These are phyloP conservation scores for Acanthosoma haemorrhoidale DNA, from an alignment of 2,888 invertebrate genomes.

Conservation along the genomic window DNA sequence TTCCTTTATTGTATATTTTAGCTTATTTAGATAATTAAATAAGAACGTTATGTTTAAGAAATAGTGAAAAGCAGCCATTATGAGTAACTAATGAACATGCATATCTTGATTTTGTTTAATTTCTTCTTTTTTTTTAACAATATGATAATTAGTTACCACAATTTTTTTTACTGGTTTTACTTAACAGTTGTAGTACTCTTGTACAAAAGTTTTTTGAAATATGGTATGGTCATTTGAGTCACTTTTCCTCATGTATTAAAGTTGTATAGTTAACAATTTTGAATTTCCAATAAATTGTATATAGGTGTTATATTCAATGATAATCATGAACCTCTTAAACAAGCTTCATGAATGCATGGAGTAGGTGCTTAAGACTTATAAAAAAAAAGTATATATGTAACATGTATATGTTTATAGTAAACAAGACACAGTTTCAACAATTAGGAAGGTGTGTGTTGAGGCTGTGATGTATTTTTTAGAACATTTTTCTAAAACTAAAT, in stretches of 20 bases:
- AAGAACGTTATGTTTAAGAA: not conserved
- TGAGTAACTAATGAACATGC: not conserved
- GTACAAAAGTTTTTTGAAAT: not conserved
- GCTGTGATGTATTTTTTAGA: constrained; percentile 32
- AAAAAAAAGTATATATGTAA: not conserved
- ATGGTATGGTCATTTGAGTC: not conserved
- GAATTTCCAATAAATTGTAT: constrained; percentile 6
- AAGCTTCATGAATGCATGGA: not conserved
- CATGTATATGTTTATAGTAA: constrained; percentile 6
- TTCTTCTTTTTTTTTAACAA: not conserved
- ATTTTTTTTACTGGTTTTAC: not conserved
- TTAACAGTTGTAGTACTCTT: not conserved
- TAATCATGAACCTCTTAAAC: not conserved
- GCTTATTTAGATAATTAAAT: not conserved
- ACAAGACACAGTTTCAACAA: constrained; percentile 31
- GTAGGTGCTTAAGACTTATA: constrained; percentile 5
- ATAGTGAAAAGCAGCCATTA: too few relatives aligned
- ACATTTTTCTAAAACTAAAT: constrained; percentile 31
- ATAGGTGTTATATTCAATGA: not conserved
- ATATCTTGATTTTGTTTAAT: not conserved
- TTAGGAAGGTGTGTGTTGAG: constrained; percentile 30
- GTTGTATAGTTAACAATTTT: constrained; percentile 1
- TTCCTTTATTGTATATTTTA: constrained; percentile 10
- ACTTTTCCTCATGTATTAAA: constrained; percentile 3
- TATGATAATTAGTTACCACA: constrained; percentile 10